Conservation (phyloP, 2,113 vertebrate genomes). For the Felis chaus region DNA sequence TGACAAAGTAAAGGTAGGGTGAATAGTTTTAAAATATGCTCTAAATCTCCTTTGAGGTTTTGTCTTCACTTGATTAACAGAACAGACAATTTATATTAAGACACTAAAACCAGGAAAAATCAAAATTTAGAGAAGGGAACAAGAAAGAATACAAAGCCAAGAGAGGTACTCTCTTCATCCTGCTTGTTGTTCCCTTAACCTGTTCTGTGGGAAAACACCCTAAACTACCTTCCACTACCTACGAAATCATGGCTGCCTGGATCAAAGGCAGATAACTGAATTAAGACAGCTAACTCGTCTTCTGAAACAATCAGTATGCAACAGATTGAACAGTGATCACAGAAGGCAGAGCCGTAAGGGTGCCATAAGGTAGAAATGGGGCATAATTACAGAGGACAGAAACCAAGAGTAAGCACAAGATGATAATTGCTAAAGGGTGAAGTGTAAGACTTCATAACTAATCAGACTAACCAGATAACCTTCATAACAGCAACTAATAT, state of each 20-base stretch:
- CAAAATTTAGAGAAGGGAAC: not conserved
- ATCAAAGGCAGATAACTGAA: not conserved
- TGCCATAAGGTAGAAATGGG: not conserved
- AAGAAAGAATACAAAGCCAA: conserved; percentile 5
- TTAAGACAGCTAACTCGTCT: not conserved
- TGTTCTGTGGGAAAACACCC: not conserved
- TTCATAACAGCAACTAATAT: not conserved
- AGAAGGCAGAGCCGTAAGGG: not conserved
- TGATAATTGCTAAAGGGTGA: not conserved
- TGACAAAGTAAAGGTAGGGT: not conserved
- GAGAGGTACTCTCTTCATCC: not conserved
- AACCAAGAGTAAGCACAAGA: not conserved
- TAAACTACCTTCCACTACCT: not conserved
- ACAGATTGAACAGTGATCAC: not conserved
- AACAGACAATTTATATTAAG: not conserved
- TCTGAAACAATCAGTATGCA: not conserved
- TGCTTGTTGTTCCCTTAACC: not conserved
- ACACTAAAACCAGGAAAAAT: not conserved
- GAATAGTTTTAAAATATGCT: not conserved
- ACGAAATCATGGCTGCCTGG: not conserved
- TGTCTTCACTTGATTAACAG: not conserved
- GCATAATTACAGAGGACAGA: not conserved
- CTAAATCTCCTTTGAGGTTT: not conserved
- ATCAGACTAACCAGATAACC: not conserved
- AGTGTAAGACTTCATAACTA: not conserved